Evolutionary conservation across 2,113 vertebrate species (phyloP).

Genomic region (Pygoscelis adeliae): DNA sequence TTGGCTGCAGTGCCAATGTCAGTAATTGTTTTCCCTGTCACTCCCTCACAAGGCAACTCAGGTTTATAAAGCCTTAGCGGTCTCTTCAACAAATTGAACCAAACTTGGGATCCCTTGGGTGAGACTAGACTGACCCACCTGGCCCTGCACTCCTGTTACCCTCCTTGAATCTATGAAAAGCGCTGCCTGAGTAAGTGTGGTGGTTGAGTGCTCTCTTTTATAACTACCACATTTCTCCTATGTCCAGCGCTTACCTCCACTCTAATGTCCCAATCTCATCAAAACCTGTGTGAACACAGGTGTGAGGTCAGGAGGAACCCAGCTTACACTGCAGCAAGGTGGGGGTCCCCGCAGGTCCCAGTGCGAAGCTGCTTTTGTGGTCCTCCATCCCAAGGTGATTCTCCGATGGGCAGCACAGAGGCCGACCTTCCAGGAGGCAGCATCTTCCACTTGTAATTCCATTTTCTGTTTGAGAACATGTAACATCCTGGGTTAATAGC

Average conservation of each 20-base stretch:
- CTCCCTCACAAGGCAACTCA: neutral
- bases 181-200: neutral
- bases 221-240: neutral
- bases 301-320: neutral
- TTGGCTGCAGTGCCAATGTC: rapidly evolving
- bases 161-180: neutral
- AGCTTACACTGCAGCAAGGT: neutral
- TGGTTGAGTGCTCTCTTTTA: neutral
- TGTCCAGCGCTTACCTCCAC: neutral
- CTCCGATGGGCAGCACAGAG: neutral
- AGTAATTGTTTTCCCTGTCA: neutral
- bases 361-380: neutral
- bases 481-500: conserved; percentile 28
- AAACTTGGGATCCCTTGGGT: too few relatives aligned
- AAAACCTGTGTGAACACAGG: neutral
- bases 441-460: neutral
- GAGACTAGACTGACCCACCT: neutral
- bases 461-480: conserved; percentile 29
- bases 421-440: neutral
- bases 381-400: neutral
- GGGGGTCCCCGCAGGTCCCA: neutral
- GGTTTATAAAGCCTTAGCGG: neutral
- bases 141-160: neutral
- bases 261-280: rapidly evolving
- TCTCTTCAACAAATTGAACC: neutral